These are phyloP conservation scores for Vesta saturnalis DNA, from an alignment of 2,888 invertebrate species.

Conservation along the genomic window DNA sequence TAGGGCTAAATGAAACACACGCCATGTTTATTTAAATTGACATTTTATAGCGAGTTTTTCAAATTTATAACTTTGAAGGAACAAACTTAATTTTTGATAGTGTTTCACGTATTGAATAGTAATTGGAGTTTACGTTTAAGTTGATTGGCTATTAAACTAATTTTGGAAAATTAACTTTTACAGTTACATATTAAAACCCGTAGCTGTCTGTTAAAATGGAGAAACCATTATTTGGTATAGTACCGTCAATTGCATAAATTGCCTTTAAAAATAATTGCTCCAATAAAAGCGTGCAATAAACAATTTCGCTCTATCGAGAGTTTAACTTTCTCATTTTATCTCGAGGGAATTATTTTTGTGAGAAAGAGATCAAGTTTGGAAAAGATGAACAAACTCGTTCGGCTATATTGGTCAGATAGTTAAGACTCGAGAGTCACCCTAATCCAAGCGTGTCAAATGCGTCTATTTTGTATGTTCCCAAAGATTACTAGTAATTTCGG, in stretches of 20 bases:
- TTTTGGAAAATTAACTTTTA: neutral
- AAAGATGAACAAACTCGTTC: conserved; percentile 42
- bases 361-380: conserved; percentile 21
- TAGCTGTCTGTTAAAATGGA: neutral
- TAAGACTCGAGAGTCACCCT: conserved; percentile 39
- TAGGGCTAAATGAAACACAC: no score
- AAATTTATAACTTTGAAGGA: no score
- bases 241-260: conserved; percentile 9
- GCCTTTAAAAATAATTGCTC: conserved; percentile 24
- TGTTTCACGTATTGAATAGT: no score
- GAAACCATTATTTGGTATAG: conserved; percentile 16
- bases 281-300: conserved; percentile 28
- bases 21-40: no score
- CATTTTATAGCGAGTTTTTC: no score
- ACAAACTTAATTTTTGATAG: no score
- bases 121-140: no score
- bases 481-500: conserved; percentile 37
- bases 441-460: conserved; percentile 46
- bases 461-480: conserved; percentile 43
- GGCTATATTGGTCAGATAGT: conserved; percentile 26
- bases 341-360: neutral
- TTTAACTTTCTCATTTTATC: conserved; percentile 18
- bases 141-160: neutral
- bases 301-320: conserved; percentile 28
- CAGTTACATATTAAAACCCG: neutral